Evolutionary conservation across 2,113 vertebrate species (phyloP), one percentile per base, ranked within the genome.

Genomic region (Anolis carolinensis): DNA sequence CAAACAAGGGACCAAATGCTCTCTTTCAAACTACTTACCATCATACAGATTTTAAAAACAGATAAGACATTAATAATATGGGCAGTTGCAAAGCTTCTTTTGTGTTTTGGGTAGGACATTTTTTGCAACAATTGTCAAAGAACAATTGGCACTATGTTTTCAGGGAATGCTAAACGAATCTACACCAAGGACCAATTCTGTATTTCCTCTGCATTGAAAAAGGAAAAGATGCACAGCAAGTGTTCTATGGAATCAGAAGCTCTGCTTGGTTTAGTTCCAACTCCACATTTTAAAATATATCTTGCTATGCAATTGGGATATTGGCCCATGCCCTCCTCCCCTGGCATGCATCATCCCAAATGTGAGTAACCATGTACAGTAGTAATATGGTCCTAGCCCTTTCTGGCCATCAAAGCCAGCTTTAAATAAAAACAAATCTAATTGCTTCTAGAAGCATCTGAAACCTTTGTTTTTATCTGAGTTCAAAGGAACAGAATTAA

Each of bases 1-100:
- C 27, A 82, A 84, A 68, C 25, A 25, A 84, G 74, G 9, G 83
- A 1, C 63, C 50, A 72, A 68, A 81, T 32, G 21, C 44, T 21
- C 27, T 82, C 3, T 85, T 80, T 82, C 79, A 52, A 84, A 87
- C 13, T n/a, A 16, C 75, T 2, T 32, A 14, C 39, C 44, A 1
- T 74, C 85, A 89, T 70, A 84, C 88, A 73, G 34, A 50, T 81
- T 90, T 86, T 83, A 89, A 86, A 73, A 88, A 80, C 1, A 87
- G 74, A 73, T 10, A 75, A 3, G 9, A 48, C n/a, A 84, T 50
- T 77, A 90, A 55, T 79, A 90, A 65, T 84, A 79, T 0, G 30
- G 48, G 4, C 77, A 80, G 70, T 70, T 86, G 85, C 71, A 1
- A 2, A 92, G 30, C 27, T 86, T 30, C 65, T 68, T 30, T 30